phyloP scores from a whole-genome alignment of 2,113 vertebrate species.

The Salminus brasiliensis region DNA sequence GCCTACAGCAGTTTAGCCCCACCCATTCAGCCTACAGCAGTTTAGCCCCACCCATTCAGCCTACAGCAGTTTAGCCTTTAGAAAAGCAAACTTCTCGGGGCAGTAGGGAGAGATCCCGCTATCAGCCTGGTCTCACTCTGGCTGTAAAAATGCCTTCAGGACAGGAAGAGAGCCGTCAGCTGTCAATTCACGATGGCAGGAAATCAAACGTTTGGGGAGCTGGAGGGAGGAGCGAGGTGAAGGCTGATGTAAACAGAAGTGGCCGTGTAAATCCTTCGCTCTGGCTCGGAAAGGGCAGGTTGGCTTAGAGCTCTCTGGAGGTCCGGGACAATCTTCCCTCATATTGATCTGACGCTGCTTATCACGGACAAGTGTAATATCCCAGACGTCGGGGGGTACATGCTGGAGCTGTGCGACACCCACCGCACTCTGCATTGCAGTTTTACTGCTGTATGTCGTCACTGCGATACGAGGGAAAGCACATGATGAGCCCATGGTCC shows the following conservation, averaged over 20 bases:
- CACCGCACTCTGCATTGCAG: background rate
- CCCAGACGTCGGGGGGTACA: background rate
- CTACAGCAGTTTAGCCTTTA: too few relatives aligned
- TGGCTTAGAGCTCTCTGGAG: background rate
- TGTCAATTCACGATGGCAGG: background rate
- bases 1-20: too few relatives aligned
- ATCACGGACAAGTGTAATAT: background rate
- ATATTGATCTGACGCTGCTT: background rate
- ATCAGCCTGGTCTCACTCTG: too few relatives aligned
- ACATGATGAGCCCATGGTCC: too few relatives aligned
- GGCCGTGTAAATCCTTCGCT: background rate
- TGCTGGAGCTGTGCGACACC: too few relatives aligned
- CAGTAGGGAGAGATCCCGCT: too few relatives aligned
- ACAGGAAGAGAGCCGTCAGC: background rate
- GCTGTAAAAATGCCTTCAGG: background rate
- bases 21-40: too few relatives aligned
- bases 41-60: too few relatives aligned
- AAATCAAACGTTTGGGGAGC: background rate
- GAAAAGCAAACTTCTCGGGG: too few relatives aligned
- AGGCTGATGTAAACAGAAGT: background rate
- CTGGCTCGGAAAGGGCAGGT: background rate
- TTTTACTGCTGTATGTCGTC: background rate
- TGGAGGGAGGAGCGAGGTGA: background rate
- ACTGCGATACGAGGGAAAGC: too few relatives aligned
- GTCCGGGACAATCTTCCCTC: background rate